phyloP scores from a whole-genome alignment of 1,140 invertebrate species.

The Pogonomyrmex barbatus region DNA sequence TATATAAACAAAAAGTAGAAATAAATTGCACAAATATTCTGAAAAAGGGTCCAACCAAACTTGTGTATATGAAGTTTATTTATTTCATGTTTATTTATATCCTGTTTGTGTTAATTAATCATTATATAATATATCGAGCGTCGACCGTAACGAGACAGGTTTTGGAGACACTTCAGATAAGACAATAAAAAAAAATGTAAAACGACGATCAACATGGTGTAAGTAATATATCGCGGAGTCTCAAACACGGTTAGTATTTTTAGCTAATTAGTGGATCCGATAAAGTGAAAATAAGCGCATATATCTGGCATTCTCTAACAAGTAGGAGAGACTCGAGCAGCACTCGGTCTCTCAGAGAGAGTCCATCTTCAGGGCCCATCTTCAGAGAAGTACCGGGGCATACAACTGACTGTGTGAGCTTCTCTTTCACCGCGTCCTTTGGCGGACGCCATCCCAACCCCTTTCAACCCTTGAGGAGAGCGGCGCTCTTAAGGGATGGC shows the following conservation, averaged over 20 bases:
- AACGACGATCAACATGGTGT: neutral
- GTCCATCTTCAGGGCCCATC: slow-evolving; percentile 41
- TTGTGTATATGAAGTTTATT: neutral
- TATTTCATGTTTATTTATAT: neutral
- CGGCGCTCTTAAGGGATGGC: slow-evolving; percentile 62
- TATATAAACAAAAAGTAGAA: neutral
- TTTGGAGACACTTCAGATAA: neutral
- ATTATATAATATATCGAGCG: neutral
- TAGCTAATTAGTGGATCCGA: slow-evolving; percentile 43
- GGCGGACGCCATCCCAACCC: slow-evolving; percentile 7
- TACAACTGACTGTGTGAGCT: slow-evolving; percentile 59
- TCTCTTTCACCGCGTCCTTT: slow-evolving; percentile 56
- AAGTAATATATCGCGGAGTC: neutral
- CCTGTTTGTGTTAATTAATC: neutral
- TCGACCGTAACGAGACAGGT: neutral
- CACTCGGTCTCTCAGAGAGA: slow-evolving; percentile 51
- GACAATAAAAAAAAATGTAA: neutral
- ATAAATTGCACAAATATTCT: neutral
- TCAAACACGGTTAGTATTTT: slow-evolving; percentile 44
- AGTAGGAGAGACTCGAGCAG: slow-evolving; percentile 48
- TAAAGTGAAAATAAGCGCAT: slow-evolving; percentile 53
- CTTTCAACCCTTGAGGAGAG: slow-evolving; percentile 11
- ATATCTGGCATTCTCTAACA: slow-evolving; percentile 54
- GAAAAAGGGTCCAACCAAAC: neutral
- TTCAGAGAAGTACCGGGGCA: slow-evolving; percentile 53